A percentile compares a stretch with the other conserved stretches of the same genome.
Evolutionary conservation across 1,140 invertebrate genomes (phyloP).

Genomic region (Papilio xuthus): DNA sequence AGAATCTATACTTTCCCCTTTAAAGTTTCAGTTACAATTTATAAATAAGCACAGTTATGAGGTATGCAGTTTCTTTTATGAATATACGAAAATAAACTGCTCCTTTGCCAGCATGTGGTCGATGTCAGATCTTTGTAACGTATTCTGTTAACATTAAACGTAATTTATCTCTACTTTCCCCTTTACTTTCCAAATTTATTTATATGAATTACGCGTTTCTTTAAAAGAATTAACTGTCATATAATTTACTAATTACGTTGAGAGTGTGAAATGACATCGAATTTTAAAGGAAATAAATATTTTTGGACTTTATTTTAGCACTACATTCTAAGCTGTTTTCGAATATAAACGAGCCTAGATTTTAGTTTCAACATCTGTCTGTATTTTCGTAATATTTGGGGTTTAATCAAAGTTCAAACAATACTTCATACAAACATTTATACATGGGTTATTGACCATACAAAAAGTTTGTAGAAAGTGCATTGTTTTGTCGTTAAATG

Average conservation of each 20-base stretch:
- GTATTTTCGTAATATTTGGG: neutral
- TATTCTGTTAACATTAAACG: neutral
- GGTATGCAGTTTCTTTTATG: constrained; percentile 15
- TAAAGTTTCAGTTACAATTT: neutral
- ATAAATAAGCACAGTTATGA: constrained; percentile 13
- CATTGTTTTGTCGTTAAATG: constrained; percentile 24
- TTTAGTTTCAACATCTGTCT: too few relatives aligned
- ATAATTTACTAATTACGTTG: too few relatives aligned
- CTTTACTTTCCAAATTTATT: neutral
- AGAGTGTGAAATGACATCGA: too few relatives aligned
- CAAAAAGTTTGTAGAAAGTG: constrained; percentile 7
- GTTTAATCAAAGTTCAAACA: constrained; percentile 2
- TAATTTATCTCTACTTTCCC: constrained; percentile 7
- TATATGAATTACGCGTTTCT: neutral
- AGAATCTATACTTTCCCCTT: neutral
- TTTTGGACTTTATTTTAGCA: too few relatives aligned
- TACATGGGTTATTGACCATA: neutral
- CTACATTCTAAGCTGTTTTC: too few relatives aligned
- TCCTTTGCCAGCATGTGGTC: constrained; percentile 16
- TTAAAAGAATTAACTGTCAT: neutral
- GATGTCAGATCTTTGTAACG: neutral
- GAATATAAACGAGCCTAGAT: too few relatives aligned
- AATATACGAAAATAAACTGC: constrained; percentile 4
- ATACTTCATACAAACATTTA: neutral
- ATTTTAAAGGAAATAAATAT: too few relatives aligned